Evolutionary conservation across 2,113 vertebrate species (phyloP), one percentile per base, ranked within the genome.

Genomic region (Psilopsiagon aymara): DNA sequence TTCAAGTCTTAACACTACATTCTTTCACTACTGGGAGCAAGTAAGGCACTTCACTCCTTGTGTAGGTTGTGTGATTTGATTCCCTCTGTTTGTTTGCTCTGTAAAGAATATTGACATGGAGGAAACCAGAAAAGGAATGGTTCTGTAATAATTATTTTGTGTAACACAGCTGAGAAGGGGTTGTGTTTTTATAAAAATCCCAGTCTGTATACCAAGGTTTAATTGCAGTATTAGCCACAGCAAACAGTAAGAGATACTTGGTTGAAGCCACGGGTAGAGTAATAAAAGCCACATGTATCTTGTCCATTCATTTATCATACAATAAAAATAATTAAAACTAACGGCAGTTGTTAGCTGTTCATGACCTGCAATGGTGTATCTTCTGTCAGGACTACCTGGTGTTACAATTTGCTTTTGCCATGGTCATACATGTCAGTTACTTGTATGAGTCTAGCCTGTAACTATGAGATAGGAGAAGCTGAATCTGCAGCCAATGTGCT

Each of bases 1-100:
- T 93, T 92, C 66, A 87, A 89, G 86, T 78, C 91, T 94, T 13
- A 63, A 79, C 39, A 78, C 92, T 92, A 80, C 88, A 70, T 93
- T 90, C 95, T 86, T 93, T 95, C 92, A 89, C 96, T 96, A 93
- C 88, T 91, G 92, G 83, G 95, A 94, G 64, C 78, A 82, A 95
- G 90, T 70, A 77, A 94, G 71, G 95, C 87, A 86, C 52, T 94
- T 55, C 25, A 13, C 67, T 91, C 57, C 44, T 84, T 83, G 69
- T 69, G 66, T 81, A 95, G 95, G 94, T 57, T 96, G 17, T 74
- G n/a, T 83, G 71, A 82, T 97, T 97, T 92, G 84, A 97, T 97
- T 97, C 96, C 71, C 75, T 96, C 96, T 97, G 67, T 93, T 73
- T 84, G 71, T 86, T 93, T 70, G 76, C 91, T 96, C 75, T 91